Conservation (phyloP, 1,140 invertebrate species). For the Drosophila parvula region DNA sequence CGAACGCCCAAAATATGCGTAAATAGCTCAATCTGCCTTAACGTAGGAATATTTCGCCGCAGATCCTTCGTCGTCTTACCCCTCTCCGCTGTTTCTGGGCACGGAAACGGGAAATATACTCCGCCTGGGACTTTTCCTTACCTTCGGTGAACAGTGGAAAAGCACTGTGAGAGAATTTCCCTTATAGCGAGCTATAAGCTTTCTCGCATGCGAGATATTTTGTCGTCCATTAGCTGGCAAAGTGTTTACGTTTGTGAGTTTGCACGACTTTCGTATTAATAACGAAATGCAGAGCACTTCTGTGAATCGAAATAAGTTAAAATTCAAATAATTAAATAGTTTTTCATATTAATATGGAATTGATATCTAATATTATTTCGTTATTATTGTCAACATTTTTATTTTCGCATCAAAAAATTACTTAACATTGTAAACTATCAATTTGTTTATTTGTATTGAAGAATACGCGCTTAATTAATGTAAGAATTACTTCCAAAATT, state of each 20-base stretch:
- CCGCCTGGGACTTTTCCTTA: slow-evolving; percentile 43
- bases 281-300: background rate
- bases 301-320: too few species aligned
- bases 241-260: background rate
- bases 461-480: background rate
- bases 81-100: background rate
- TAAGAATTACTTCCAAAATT: background rate
- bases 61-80: background rate
- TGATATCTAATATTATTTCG: background rate
- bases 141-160: background rate
- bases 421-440: too few species aligned
- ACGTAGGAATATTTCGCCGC: slow-evolving; percentile 4
- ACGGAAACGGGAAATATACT: slow-evolving; percentile 22
- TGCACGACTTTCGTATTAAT: background rate
- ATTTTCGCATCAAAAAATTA: background rate
- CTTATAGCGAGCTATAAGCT: background rate
- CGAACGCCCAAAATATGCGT: slow-evolving; percentile 66
- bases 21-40: slow-evolving; percentile 25
- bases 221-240: background rate
- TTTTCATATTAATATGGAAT: background rate
- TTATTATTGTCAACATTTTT: background rate
- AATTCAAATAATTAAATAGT: background rate
- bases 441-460: too few species aligned
- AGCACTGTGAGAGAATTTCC: slow-evolving; percentile 63
- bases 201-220: slow-evolving; percentile 61